phyloP scores from a whole-genome alignment of 2,797 vertebrate genomes.

The Zonotrichia albicollis region DNA sequence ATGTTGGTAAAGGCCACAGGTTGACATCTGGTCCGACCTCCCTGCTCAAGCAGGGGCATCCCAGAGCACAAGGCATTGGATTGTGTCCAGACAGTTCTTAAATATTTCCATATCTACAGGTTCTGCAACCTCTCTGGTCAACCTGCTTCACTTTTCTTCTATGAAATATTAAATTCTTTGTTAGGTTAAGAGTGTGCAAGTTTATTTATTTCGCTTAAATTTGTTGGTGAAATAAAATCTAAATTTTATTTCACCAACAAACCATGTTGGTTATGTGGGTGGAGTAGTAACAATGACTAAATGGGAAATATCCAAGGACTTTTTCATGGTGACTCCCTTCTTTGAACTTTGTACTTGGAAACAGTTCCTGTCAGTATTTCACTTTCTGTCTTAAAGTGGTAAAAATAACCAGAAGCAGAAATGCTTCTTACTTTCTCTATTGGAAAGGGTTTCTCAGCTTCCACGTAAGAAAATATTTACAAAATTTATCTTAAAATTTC shows the following conservation, averaged over 20 bases:
- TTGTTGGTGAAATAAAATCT: background rate
- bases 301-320: background rate
- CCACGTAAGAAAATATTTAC: background rate
- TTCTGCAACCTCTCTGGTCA: background rate
- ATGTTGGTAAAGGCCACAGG: background rate
- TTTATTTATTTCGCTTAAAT: background rate
- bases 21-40: background rate
- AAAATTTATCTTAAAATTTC: background rate
- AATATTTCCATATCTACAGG: background rate
- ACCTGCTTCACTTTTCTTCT: background rate
- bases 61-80: background rate
- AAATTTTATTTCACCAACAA: background rate
- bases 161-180: background rate
- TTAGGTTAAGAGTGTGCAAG: background rate
- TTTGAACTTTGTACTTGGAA: background rate
- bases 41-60: background rate
- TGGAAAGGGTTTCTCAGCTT: background rate
- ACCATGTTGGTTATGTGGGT: background rate
- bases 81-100: background rate
- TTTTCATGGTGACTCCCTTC: background rate
- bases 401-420: background rate
- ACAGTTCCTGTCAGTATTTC: background rate
- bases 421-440: background rate
- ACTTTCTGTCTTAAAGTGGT: background rate
- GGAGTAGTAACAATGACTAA: background rate